Percentiles rank a stretch among this genome's conserved stretches.
Evolutionary conservation across 2,113 vertebrate species (phyloP).

Genomic region (Ardeotis arabs): DNA sequence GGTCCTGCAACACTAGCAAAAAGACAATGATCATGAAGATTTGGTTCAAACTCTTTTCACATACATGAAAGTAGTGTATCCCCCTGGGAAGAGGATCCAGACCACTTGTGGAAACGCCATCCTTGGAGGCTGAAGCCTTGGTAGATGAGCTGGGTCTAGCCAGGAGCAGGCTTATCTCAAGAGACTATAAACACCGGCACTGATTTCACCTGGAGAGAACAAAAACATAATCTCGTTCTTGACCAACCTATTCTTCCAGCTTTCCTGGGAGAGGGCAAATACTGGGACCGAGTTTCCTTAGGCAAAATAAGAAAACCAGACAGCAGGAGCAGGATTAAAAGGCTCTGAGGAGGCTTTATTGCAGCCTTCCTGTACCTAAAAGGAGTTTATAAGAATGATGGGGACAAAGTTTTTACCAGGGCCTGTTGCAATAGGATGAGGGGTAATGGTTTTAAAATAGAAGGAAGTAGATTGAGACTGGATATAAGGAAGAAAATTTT

Average conservation of each 20-base stretch:
- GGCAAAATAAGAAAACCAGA: neutral
- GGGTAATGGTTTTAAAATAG: no score
- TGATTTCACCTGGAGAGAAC: neutral
- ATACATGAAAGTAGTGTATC: accelerated
- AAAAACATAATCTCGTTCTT: neutral
- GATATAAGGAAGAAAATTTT: no score
- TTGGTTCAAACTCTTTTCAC: neutral
- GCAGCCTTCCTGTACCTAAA: no score
- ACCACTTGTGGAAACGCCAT: neutral
- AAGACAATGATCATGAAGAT: accelerated
- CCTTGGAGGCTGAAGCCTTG: neutral
- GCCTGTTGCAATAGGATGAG: no score
- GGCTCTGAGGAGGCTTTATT: no score
- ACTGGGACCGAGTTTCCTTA: neutral
- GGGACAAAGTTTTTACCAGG: no score
- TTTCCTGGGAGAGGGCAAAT: neutral
- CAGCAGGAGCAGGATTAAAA: neutral
- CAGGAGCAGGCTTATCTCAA: neutral
- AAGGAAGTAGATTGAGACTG: no score
- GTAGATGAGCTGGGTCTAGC: neutral
- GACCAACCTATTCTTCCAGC: neutral
- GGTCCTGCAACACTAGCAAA: neutral
- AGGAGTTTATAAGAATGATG: no score
- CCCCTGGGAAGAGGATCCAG: neutral
- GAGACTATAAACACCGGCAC: no score